phyloP scores from a whole-genome alignment of 2,888 invertebrate genomes.

The Tetranychus piercei region DNA sequence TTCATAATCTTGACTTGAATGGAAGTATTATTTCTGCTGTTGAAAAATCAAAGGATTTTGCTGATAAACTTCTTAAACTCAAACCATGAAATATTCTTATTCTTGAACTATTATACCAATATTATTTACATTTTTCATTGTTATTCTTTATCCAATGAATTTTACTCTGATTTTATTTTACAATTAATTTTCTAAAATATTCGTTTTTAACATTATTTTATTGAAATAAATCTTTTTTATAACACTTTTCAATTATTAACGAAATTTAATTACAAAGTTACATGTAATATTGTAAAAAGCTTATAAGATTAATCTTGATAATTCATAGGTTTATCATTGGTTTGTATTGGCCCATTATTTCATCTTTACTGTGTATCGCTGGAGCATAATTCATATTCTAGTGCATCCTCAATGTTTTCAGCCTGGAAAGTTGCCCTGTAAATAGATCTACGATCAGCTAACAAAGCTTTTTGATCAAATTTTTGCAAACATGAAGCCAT shows the following conservation, averaged over 20 bases:
- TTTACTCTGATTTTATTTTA: too few species aligned
- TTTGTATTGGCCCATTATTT: neutral
- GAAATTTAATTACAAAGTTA: too few species aligned
- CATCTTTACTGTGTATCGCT: constrained; percentile 13
- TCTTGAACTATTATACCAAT: neutral
- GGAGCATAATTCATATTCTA: constrained; percentile 44
- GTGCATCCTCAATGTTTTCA: constrained; percentile 40
- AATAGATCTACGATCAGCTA: constrained; percentile 43
- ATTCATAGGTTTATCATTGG: neutral
- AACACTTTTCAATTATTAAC: too few species aligned
- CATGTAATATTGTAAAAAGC: too few species aligned
- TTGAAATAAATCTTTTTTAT: too few species aligned
- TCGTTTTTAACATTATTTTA: too few species aligned
- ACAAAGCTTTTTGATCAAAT: constrained; percentile 54
- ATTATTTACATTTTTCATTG: neutral
- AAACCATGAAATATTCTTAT: neutral
- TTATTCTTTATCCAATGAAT: neutral
- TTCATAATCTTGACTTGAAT: constrained; percentile 21
- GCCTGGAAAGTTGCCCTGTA: constrained; percentile 48
- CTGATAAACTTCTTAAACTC: neutral
- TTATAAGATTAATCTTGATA: neutral
- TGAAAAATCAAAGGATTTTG: constrained; percentile 23
- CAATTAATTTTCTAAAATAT: too few species aligned
- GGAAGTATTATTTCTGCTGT: constrained; percentile 26
- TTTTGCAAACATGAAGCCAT: constrained; percentile 49